These are phyloP conservation scores for Hoplodrina ambigua DNA, from an alignment of 2,888 invertebrate species.

Conservation along the genomic window DNA sequence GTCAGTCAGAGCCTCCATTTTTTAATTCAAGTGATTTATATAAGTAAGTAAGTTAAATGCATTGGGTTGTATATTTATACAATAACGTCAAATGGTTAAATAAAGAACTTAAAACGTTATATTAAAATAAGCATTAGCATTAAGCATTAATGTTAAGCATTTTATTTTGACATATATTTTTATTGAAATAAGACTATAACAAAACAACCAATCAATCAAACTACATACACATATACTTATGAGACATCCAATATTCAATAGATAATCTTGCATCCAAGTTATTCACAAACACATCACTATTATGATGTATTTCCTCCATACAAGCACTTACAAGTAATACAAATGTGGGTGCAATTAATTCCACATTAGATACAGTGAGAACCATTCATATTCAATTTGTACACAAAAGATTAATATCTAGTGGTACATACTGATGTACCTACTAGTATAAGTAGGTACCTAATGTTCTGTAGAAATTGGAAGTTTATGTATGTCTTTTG, in stretches of 20 bases:
- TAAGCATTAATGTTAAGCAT: too few species aligned
- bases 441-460: neutral
- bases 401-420: constrained; percentile 42
- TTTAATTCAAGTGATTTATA: too few species aligned
- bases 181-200: too few species aligned
- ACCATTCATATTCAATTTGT: constrained; percentile 58
- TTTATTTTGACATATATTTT: neutral
- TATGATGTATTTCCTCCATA: constrained; percentile 33
- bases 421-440: constrained; percentile 5
- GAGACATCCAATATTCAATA: constrained; percentile 4
- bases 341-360: constrained; percentile 55
- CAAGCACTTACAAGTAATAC: constrained; percentile 38
- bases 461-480: neutral
- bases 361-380: constrained; percentile 52
- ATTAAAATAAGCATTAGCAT: constrained; percentile 16
- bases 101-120: neutral
- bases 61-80: too few species aligned
- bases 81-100: too few species aligned
- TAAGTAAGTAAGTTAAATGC: too few species aligned
- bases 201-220: too few species aligned
- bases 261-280: constrained; percentile 4
- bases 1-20: too few species aligned
- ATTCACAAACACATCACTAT: constrained; percentile 26
- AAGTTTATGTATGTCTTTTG: neutral
- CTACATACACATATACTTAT: neutral